Evolutionary conservation across 2,888 invertebrate genomes (phyloP).

Genomic region (Caenorhabditis parvicauda): DNA sequence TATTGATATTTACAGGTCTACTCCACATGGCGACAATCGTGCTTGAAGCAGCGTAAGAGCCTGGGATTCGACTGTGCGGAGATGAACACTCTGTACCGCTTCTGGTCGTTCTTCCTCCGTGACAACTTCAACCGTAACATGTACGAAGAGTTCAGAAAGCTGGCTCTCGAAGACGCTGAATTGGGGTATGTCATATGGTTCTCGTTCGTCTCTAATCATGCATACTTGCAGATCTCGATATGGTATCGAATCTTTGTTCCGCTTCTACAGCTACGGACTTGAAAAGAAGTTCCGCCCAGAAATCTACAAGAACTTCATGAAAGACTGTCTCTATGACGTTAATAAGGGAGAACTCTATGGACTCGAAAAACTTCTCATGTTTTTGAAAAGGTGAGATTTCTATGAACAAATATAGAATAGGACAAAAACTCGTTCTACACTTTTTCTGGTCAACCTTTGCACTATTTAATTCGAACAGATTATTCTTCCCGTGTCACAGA

Average conservation of each 20-base stretch:
- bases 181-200: conserved; percentile 77
- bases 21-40: conserved; percentile 89
- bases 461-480: neutral
- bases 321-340: conserved; percentile 60
- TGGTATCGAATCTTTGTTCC: conserved; percentile 76
- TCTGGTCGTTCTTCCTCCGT: conserved; percentile 98
- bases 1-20: conserved; percentile 76
- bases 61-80: conserved; percentile 92
- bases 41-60: conserved; percentile 88
- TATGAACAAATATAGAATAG: neutral
- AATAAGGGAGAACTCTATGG: conserved; percentile 84
- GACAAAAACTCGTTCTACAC: no score
- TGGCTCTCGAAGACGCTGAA: conserved; percentile 89
- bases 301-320: conserved; percentile 91
- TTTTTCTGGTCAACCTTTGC: no score
- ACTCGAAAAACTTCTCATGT: conserved; percentile 98
- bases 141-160: conserved; percentile 89
- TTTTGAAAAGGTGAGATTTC: conserved; percentile 72
- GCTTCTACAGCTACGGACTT: conserved; percentile 95
- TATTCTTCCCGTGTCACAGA: neutral
- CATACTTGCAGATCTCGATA: conserved; percentile 61
- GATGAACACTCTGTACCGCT: conserved; percentile 98
- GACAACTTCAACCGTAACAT: conserved; percentile 96
- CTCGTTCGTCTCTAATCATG: neutral
- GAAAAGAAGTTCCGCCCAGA: conserved; percentile 93